Evolutionary conservation across 2,113 vertebrate genomes (phyloP), one percentile per base, ranked within the genome.

Genomic region (Theristicus caerulescens): DNA sequence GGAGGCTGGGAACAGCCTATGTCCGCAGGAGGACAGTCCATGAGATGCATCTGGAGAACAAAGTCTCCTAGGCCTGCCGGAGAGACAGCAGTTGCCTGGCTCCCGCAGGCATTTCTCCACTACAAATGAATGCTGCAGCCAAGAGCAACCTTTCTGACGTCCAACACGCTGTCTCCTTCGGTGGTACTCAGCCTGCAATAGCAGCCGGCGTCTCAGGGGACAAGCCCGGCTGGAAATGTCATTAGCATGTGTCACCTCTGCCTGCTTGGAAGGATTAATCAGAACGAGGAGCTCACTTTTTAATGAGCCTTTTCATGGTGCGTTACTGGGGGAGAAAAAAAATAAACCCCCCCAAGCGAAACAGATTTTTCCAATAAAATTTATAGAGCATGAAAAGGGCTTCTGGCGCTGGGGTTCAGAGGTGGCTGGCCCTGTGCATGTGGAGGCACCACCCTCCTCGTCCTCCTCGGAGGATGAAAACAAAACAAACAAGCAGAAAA

Each of bases 361-460:
- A 92, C 94, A 93, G 96, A 97, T 96, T 95, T 95, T 97, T 77
- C 96, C 95, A 89, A 95, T 98, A 96, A 98, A 98, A 97, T 98
- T 97, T 98, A 98, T 97, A 95, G 97, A 98, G 95, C 97, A 96
- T 98, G 98, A 97, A 98, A 97, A 97, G 67, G 86, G 93, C 96
- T 98, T 96, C 89, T 97, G 96, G 90, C 2, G 0, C 84, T 52
- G 59, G 82, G 55, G 88, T 93, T 92, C 81, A 92, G 90, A 94
- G 95, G 93, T 97, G 90, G 88, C 42, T 10, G 55, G 66, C 65
- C 93, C 79, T 34, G 38, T 27, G 64, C 0, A 0, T 77, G 22
- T 32, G 62, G 57, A 90, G 74, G 69, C 82, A 91, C 42, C 70
- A 85, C 61, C 70, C 70, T 93, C 88, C 93, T 85, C 55, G 26